Evolutionary conservation across 2,113 vertebrate genomes (phyloP), one percentile per base, ranked within the genome.

Genomic region (Procavia capensis): DNA sequence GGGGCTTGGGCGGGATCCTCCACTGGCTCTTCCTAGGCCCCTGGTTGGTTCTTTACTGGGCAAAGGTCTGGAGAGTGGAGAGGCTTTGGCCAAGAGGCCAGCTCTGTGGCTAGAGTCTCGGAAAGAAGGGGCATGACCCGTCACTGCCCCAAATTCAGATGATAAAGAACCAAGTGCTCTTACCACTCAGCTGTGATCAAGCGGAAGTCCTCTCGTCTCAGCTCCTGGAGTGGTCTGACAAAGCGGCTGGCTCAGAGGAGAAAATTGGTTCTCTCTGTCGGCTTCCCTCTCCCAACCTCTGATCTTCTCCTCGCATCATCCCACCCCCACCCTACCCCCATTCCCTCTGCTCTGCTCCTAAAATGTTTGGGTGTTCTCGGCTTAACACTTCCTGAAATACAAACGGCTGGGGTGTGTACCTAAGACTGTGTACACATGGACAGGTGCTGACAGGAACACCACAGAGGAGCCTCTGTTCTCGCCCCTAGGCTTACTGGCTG

Each of bases 371-470:
- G 11, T 91, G 39, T 68, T 93, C 86, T 81, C 31, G 61, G 29
- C 24, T 41, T 68, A 68, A 72, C 74, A 90, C 93, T 98, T 97
- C 91, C 97, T 95, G 96, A n/a, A 96, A 90, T 54, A 91, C 75
- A 92, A 66, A 83, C 9, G 10, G 31, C 75, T 63, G 72, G 88
- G 85, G 84, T 92, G 85, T 83, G 43, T 50, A 64, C 68, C 63
- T 25, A 76, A 47, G 63, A 19, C 90, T 59, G 24, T 75, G 84
- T 70, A 39, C 64, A 61, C 39, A 43, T 31, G n/a, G n/a, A 13
- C 47, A 11, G 13, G 31, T 6, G 0, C 45, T n/a, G 45, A 31
- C 54, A 22, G 63, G 36, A 45, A 89, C 5, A 0, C 50, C 68
- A 20, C 63, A 19, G 9, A 1, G 54, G 47, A 79, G 54, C 54